Conservation (phyloP, 2,113 vertebrate genomes). For the Aspidoscelis tigris region DNA sequence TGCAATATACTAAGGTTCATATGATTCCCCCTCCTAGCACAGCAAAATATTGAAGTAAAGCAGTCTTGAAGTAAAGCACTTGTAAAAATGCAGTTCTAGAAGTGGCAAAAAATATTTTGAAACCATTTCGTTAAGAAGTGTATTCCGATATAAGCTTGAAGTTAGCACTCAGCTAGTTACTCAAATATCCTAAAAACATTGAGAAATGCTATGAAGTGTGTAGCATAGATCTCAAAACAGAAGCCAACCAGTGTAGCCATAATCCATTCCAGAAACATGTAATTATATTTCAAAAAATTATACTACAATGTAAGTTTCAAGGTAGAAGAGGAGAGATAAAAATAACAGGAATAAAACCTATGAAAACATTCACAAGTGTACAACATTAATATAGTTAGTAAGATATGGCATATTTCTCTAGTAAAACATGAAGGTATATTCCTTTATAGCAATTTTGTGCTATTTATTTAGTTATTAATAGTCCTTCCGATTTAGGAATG, state of each 20-base stretch:
- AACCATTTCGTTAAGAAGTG: neutral
- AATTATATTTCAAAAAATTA: neutral
- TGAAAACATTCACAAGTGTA: neutral
- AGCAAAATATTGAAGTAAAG: neutral
- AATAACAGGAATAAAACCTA: neutral
- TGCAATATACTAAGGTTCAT: neutral
- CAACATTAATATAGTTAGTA: neutral
- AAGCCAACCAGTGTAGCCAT: neutral
- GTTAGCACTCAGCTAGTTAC: too few relatives aligned
- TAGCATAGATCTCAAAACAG: neutral
- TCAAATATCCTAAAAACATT: neutral
- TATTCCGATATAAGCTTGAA: neutral
- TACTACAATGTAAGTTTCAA: too few relatives aligned
- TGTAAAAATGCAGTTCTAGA: neutral
- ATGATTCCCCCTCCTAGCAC: neutral
- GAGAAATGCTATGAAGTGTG: neutral
- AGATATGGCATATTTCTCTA: neutral
- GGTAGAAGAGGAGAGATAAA: neutral
- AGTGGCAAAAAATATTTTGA: neutral
- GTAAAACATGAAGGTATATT: neutral
- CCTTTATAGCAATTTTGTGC: accelerated
- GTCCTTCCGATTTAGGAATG: neutral
- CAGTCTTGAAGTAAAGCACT: neutral
- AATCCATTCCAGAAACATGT: neutral
- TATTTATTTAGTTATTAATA: conserved; percentile 25